A percentile compares a stretch with the other conserved stretches of the same genome.
These are phyloP conservation scores for Hippasteria phrygiana DNA, from an alignment of 53 echinoderm and acorn worm species.

Conservation along the genomic window DNA sequence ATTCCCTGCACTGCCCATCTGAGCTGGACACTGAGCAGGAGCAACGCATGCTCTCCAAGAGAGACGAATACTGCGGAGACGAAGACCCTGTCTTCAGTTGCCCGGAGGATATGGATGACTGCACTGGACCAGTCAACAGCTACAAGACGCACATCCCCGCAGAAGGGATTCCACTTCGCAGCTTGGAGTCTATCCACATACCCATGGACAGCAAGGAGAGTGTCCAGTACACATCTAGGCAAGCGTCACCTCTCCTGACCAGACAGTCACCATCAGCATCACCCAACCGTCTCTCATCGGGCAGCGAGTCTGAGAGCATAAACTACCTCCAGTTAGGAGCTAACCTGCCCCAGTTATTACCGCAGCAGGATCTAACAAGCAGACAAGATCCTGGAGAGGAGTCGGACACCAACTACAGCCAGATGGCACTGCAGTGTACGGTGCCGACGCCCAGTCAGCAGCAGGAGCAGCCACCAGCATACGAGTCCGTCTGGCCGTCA, in stretches of 20 bases:
- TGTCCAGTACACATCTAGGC: slow-evolving; percentile 39
- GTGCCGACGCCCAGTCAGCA: too few relatives aligned
- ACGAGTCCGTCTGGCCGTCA: slow-evolving; percentile 41
- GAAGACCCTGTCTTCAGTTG: slow-evolving; percentile 20
- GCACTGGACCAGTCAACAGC: slow-evolving; percentile 20
- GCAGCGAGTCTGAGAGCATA: slow-evolving; percentile 31
- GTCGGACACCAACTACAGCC: slow-evolving; percentile 30
- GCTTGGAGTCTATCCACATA: not conserved
- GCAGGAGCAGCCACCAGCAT: not conserved
- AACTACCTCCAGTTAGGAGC: slow-evolving; percentile 50
- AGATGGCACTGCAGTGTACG: slow-evolving; percentile 18
- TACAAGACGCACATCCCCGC: not conserved
- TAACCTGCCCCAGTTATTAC: slow-evolving; percentile 23
- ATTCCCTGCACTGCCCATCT: slow-evolving; percentile 3
- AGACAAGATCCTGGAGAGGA: slow-evolving; percentile 20
- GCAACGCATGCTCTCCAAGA: slow-evolving; percentile 27
- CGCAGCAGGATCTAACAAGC: not conserved
- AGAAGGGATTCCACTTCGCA: not conserved
- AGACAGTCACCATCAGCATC: not conserved
- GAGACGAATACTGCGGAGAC: slow-evolving; percentile 22
- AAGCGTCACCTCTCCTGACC: not conserved
- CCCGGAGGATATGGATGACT: slow-evolving; percentile 25
- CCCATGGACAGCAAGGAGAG: not conserved
- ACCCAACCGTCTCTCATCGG: slow-evolving; percentile 18
- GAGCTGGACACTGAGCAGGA: slow-evolving; percentile 20